These are phyloP conservation scores for Dinoponera quadriceps DNA, from an alignment of 1,140 invertebrate species.

Conservation along the genomic window DNA sequence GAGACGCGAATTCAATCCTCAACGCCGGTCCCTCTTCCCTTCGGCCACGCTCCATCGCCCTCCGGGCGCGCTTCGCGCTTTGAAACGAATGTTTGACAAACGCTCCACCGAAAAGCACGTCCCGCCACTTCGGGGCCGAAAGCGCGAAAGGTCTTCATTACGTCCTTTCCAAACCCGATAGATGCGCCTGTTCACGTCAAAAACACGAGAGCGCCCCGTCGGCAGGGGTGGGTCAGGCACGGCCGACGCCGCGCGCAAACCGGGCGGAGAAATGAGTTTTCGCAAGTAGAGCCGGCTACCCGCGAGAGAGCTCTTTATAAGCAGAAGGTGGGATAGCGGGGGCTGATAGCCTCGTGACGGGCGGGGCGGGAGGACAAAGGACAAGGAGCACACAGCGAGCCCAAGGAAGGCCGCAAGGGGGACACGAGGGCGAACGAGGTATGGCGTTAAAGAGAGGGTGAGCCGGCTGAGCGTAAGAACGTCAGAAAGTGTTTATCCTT, in stretches of 20 bases:
- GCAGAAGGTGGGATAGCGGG: slow-evolving; percentile 28
- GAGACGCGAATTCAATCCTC: slow-evolving; percentile 26
- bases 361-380: slow-evolving; percentile 19
- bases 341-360: slow-evolving; percentile 22
- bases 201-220: slow-evolving; percentile 49
- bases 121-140: slow-evolving; percentile 25
- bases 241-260: slow-evolving; percentile 17
- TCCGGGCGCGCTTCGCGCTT: slow-evolving; percentile 9
- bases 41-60: background rate
- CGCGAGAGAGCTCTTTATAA: slow-evolving; percentile 60
- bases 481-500: slow-evolving; percentile 85
- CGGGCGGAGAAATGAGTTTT: slow-evolving; percentile 67
- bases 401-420: background rate
- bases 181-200: slow-evolving; percentile 54
- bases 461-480: slow-evolving; percentile 71
- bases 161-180: slow-evolving; percentile 48
- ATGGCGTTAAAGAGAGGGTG: slow-evolving; percentile 24
- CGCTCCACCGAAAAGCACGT: slow-evolving; percentile 47
- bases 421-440: background rate
- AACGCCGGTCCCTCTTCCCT: background rate
- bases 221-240: slow-evolving; percentile 14
- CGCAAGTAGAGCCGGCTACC: slow-evolving; percentile 60
- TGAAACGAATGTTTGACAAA: slow-evolving; percentile 53
- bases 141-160: slow-evolving; percentile 50
- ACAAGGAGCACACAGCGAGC: slow-evolving; percentile 13